A percentile compares a stretch with the other conserved stretches of the same genome.
Conservation (phyloP, 2,888 invertebrate species). For the Erebia epiphron region DNA sequence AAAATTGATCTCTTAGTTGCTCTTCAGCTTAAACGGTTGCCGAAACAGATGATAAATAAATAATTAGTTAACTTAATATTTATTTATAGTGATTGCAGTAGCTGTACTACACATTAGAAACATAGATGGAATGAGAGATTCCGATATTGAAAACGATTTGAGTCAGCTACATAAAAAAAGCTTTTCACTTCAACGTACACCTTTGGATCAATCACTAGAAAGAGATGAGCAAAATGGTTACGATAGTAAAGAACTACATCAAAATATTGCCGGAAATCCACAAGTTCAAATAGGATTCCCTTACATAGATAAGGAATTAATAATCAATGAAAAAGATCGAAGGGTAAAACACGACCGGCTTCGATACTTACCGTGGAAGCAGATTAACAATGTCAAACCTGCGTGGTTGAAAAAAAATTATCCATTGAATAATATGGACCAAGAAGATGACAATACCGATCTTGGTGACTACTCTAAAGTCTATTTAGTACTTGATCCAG, state of each 20-base stretch:
- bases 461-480: conserved; percentile 57
- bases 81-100: conserved; percentile 2
- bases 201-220: conserved; percentile 5
- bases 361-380: conserved; percentile 3
- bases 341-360: not conserved
- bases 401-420: conserved; percentile 22
- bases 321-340: not conserved
- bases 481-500: conserved; percentile 58
- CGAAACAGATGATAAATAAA: not conserved
- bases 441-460: conserved; percentile 24
- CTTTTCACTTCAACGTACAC: conserved; percentile 1
- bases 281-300: conserved; percentile 1
- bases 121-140: conserved; percentile 11
- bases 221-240: not conserved
- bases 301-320: conserved; percentile 9
- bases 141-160: conserved; percentile 18
- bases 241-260: not conserved
- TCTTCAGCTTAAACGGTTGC: too few relatives aligned
- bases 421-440: conserved; percentile 13
- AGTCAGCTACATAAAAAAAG: conserved; percentile 10
- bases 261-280: conserved; percentile 15
- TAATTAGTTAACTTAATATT: not conserved
- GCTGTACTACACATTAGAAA: conserved; percentile 1
- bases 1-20: too few relatives aligned
- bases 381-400: conserved; percentile 23